phyloP scores from a whole-genome alignment of 2,113 vertebrate species.

The Plecturocebus donacophilus region DNA sequence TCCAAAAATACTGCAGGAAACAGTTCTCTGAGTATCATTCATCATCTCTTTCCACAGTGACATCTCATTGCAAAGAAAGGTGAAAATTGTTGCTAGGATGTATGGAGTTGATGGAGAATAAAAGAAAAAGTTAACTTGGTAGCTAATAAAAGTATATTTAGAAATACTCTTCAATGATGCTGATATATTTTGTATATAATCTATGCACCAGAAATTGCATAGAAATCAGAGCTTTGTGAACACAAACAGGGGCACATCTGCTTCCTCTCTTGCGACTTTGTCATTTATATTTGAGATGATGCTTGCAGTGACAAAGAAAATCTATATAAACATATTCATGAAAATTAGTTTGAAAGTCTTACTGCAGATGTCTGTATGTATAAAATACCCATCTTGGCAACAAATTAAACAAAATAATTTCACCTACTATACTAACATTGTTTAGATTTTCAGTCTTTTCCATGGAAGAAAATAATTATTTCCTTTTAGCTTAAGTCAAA shows the following conservation, averaged over 20 bases:
- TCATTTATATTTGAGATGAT: neutral
- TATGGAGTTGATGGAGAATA: constrained; percentile 1
- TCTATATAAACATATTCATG: neutral
- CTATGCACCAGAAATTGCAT: neutral
- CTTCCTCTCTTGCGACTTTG: neutral
- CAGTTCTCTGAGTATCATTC: constrained; percentile 62
- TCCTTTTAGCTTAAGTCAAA: neutral
- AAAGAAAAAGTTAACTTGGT: neutral
- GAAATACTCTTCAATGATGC: neutral
- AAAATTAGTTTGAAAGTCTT: neutral
- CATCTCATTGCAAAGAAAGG: constrained; percentile 57
- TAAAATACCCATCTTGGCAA: neutral
- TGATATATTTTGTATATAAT: neutral
- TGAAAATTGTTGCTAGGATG: constrained; percentile 39
- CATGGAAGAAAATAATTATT: neutral
- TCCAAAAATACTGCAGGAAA: constrained; percentile 70
- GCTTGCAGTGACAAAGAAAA: neutral
- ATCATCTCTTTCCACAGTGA: constrained; percentile 65
- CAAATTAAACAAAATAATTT: constrained; percentile 14
- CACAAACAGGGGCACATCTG: neutral
- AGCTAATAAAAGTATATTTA: constrained; percentile 14
- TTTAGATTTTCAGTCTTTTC: neutral
- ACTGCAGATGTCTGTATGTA: neutral
- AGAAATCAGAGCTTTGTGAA: neutral
- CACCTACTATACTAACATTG: neutral